Conservation (phyloP, 2,888 invertebrate species). For the Acleris literana region DNA sequence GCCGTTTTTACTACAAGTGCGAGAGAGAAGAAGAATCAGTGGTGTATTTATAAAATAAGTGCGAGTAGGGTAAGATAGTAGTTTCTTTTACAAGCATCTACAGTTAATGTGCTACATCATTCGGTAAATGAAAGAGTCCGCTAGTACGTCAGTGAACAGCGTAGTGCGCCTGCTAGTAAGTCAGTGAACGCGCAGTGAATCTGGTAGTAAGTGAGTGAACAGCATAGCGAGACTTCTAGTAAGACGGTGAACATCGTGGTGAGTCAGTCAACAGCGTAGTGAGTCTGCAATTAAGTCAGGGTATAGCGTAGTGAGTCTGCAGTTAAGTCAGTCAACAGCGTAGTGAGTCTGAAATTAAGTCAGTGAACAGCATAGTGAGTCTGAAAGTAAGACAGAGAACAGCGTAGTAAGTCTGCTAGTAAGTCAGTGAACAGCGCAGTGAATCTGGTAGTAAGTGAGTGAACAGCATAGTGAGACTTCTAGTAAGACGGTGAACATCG, state of each 20-base stretch:
- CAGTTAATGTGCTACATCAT: too few relatives aligned
- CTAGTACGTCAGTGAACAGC: too few relatives aligned
- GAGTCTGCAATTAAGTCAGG: too few relatives aligned
- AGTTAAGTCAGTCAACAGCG: neutral
- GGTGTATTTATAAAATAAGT: slow-evolving; percentile 5
- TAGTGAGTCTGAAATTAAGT: neutral
- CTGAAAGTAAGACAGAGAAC: too few relatives aligned
- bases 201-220: neutral
- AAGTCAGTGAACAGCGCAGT: too few relatives aligned
- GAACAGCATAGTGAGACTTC: neutral
- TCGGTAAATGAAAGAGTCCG: too few relatives aligned
- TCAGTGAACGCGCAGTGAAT: neutral
- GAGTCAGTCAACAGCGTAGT: neutral
- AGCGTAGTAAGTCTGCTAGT: too few relatives aligned
- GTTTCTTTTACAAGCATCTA: too few relatives aligned
- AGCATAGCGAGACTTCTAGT: neutral
- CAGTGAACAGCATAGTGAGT: neutral
- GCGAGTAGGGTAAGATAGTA: neutral
- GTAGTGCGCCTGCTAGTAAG: too few relatives aligned
- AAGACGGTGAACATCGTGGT: neutral
- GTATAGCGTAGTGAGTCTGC: too few relatives aligned
- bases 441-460: neutral
- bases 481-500: neutral
- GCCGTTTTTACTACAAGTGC: slow-evolving; percentile 59
- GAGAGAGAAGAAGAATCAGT: slow-evolving; percentile 45